These are phyloP conservation scores for Drosophila mayri DNA, from an alignment of 1,140 invertebrate species.

Conservation along the genomic window DNA sequence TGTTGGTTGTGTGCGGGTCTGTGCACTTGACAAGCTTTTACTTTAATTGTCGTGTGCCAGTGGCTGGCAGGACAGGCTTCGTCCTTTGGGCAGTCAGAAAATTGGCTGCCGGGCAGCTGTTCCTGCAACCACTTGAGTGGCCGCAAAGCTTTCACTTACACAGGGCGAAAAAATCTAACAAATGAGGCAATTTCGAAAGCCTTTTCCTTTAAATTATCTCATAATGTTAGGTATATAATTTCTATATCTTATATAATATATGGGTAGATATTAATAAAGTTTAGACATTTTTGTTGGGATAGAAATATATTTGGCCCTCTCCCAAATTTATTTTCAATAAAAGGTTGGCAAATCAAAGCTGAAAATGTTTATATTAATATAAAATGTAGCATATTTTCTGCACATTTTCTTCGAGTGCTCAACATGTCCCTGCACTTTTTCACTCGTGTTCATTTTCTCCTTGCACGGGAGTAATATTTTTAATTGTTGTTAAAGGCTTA, in stretches of 20 bases:
- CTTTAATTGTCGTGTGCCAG: constrained; percentile 75
- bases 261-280: not conserved
- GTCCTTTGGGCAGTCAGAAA: constrained; percentile 52
- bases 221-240: not conserved
- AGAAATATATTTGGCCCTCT: not conserved
- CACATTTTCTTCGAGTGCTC: constrained; percentile 18
- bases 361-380: not conserved
- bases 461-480: constrained; percentile 68
- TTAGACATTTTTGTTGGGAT: not conserved
- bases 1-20: constrained; percentile 16
- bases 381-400: no score
- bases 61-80: constrained; percentile 32
- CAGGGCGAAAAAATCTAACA: constrained; percentile 10
- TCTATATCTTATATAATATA: not conserved
- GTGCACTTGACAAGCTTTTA: constrained; percentile 76
- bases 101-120: constrained; percentile 57
- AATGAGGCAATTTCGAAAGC: not conserved
- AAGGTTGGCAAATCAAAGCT: not conserved
- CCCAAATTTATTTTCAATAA: not conserved
- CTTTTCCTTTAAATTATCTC: no score
- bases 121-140: constrained; percentile 61
- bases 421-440: constrained; percentile 22
- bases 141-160: constrained; percentile 56
- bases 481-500: constrained; percentile 82
- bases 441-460: constrained; percentile 17